Base-by-base conservation (phyloP, 2,113 vertebrate genomes). In the Zonotrichia leucophrys region DNA sequence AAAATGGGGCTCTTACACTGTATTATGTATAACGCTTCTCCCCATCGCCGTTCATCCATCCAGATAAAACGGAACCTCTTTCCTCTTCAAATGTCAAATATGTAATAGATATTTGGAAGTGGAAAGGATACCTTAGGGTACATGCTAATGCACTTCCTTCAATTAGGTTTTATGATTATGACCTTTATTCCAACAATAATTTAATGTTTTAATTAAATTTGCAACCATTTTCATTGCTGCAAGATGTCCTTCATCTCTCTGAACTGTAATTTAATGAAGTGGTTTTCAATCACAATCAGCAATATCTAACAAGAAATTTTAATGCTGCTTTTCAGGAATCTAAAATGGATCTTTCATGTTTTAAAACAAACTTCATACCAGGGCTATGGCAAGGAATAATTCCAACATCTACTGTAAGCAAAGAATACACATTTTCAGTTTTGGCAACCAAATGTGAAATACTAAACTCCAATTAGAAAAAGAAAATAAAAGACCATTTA, bases 131-230 rank as follows among this genome's bases (percentile, higher is more conserved):
- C 79, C 95, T 96, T 95, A 97, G 76, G 64, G 75, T 92, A 94
- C 53, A 93, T 91, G 80, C 46, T 94, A 97, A 96, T 97, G 90
- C 89, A 97, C 86, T 96, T 63, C 70, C 81, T 97, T 94, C 91
- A 93, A 97, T 97, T 97, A 95, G 74, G 24, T 96, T 95, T 97
- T 97, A 96, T 96, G 92, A 89, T 97, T 97, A 97, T 97, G 95
- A 97, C 90, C 94, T 96, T 96, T 97, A 93, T 96, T 97, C 90
- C 87, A 95, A 96, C 74, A 97, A 96, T 96, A 97, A 97, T 96
- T 97, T 97, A 96, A 97, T 91, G 83, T 96, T 97, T 98, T 97
- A 97, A 97, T 97, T 97, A 97, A 97, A 97, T 96, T 91, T 94
- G 64, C 86, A 93, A 81, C 93, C 94, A 52, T 96, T 95, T 96